Percentiles rank a stretch among this genome's conserved stretches.
These are phyloP conservation scores for Drosophila melanosoma DNA, from an alignment of 2,888 invertebrate genomes.

Conservation along the genomic window DNA sequence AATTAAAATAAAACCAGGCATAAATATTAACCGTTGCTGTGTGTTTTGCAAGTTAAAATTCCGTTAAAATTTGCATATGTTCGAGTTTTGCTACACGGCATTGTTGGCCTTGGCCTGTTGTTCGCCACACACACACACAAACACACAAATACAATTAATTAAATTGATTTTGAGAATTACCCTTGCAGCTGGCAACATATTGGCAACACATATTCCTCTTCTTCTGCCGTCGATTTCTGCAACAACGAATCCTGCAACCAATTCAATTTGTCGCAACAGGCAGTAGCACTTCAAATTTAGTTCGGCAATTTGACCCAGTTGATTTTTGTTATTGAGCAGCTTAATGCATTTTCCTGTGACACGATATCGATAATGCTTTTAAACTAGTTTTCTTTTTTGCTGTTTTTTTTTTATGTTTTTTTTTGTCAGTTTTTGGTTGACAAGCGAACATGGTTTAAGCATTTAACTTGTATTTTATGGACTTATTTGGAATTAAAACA, in stretches of 20 bases:
- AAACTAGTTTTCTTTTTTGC: too few relatives aligned
- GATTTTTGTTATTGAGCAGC: not conserved
- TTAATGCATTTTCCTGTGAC: slow-evolving; percentile 14
- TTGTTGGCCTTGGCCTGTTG: slow-evolving; percentile 47
- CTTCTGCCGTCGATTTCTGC: not conserved
- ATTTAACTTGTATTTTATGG: not conserved
- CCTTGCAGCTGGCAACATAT: slow-evolving; percentile 15
- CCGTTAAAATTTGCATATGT: slow-evolving; percentile 44
- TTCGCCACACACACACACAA: slow-evolving; percentile 12
- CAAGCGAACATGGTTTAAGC: slow-evolving; percentile 16
- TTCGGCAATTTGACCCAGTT: slow-evolving; percentile 38
- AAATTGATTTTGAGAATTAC: slow-evolving; percentile 54
- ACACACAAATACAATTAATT: slow-evolving; percentile 17
- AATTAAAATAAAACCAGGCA: not conserved
- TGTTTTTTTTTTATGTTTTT: not conserved
- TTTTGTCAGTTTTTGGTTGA: slow-evolving; percentile 1
- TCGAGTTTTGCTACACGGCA: slow-evolving; percentile 24
- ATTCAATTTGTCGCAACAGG: slow-evolving; percentile 63
- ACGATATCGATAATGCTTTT: slow-evolving; percentile 10
- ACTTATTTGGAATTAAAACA: not conserved
- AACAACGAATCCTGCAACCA: slow-evolving; percentile 41
- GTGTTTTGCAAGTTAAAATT: too few relatives aligned
- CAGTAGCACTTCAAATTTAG: slow-evolving; percentile 35
- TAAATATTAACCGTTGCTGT: slow-evolving; percentile 11
- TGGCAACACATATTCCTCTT: not conserved